Evolutionary conservation across 2,113 vertebrate genomes (phyloP).

Genomic region (Brachyistius frenatus): DNA sequence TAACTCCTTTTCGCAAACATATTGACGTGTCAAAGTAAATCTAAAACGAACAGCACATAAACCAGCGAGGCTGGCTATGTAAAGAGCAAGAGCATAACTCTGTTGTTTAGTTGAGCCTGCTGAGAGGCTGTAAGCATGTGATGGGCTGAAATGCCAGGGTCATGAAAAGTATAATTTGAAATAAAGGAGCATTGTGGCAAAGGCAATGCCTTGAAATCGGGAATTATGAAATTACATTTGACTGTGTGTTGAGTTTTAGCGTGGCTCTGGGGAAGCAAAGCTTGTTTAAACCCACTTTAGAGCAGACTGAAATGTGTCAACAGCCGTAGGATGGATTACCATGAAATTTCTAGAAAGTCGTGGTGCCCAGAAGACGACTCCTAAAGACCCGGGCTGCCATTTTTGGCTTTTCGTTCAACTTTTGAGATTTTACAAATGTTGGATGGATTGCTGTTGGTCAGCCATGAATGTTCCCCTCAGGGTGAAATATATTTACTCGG

Average conservation of each 20-base stretch:
- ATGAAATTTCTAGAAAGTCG: neutral
- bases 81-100: neutral
- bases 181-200: too few species aligned
- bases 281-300: too few species aligned
- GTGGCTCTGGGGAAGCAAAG: too few species aligned
- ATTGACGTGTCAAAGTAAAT: neutral
- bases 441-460: neutral
- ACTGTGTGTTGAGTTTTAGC: too few species aligned
- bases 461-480: neutral
- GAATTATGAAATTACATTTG: too few species aligned
- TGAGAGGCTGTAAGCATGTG: neutral
- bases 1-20: neutral
- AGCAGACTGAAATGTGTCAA: neutral
- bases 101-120: neutral
- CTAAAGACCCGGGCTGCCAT: neutral
- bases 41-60: neutral
- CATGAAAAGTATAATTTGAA: neutral
- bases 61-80: neutral
- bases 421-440: neutral
- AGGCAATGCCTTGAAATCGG: too few species aligned
- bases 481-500: too few species aligned
- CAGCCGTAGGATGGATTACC: neutral
- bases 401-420: too few species aligned
- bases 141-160: neutral
- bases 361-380: neutral